phyloP scores from a whole-genome alignment of 1,140 invertebrate species.

The Dendrolimus punctatus region DNA sequence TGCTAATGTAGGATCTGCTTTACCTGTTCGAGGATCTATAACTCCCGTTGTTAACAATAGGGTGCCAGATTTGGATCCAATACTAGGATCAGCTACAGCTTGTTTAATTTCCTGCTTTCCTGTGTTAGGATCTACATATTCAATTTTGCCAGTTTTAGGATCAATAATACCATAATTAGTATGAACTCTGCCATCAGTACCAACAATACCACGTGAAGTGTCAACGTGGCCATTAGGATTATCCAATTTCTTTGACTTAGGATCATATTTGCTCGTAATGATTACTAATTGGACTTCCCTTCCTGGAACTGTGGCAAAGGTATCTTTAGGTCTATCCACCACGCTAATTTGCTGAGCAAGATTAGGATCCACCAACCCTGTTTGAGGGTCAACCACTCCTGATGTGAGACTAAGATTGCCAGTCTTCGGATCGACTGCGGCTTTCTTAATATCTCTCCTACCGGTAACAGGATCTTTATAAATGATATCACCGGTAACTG shows the following conservation, averaged over 20 bases:
- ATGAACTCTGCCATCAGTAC: slow-evolving; percentile 68
- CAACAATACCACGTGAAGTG: slow-evolving; percentile 63
- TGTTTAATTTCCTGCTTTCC: slow-evolving; percentile 70
- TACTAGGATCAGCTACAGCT: slow-evolving; percentile 63
- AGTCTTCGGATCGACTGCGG: slow-evolving; percentile 68
- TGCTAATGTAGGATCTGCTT: slow-evolving; percentile 67
- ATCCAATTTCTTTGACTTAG: slow-evolving; percentile 72
- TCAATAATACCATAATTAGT: slow-evolving; percentile 74
- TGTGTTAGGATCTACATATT: slow-evolving; percentile 66
- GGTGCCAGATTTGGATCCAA: slow-evolving; percentile 56
- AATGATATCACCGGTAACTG: slow-evolving; percentile 64
- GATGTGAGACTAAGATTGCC: slow-evolving; percentile 72
- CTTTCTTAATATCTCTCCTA: slow-evolving; percentile 49
- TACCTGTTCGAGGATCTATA: slow-evolving; percentile 72
- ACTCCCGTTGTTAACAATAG: slow-evolving; percentile 66
- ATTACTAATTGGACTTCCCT: slow-evolving; percentile 71
- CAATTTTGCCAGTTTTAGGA: slow-evolving; percentile 70
- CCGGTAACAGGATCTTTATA: slow-evolving; percentile 48
- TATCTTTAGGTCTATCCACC: slow-evolving; percentile 64
- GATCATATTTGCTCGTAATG: slow-evolving; percentile 72
- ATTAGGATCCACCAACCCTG: slow-evolving; percentile 71
- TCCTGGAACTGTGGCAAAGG: slow-evolving; percentile 45
- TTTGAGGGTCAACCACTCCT: slow-evolving; percentile 77
- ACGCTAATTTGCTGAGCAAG: slow-evolving; percentile 72
- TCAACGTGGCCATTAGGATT: slow-evolving; percentile 71